A percentile compares a stretch with the other conserved stretches of the same genome.
phyloP scores from a whole-genome alignment of 2,113 vertebrate species.

The Chloropsis hardwickii region DNA sequence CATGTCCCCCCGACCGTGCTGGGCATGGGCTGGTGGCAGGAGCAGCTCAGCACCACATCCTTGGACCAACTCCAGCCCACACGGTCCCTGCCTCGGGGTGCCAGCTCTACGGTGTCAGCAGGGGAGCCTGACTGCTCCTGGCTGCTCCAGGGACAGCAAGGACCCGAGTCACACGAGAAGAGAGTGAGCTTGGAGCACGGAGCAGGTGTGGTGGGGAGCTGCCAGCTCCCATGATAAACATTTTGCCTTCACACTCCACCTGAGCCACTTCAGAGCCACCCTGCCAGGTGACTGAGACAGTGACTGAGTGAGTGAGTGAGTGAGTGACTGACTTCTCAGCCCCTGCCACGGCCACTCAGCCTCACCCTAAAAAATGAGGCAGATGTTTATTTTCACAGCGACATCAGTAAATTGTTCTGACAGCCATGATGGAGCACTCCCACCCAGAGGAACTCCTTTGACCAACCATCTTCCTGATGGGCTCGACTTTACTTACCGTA shows the following conservation, averaged over 20 bases:
- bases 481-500: background rate
- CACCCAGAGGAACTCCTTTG: background rate
- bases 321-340: background rate
- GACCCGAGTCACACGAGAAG: background rate
- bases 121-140: background rate
- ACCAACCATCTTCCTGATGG: background rate
- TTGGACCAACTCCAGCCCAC: background rate
- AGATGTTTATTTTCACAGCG: background rate
- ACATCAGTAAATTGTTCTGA: background rate
- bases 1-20: rapidly evolving
- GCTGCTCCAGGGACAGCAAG: rapidly evolving
- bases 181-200: background rate
- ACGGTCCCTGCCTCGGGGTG: background rate
- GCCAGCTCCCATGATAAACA: background rate
- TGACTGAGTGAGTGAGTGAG: background rate
- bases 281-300: background rate
- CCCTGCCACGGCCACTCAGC: background rate
- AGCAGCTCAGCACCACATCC: background rate
- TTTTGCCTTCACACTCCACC: background rate
- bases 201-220: background rate
- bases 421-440: background rate
- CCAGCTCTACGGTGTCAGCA: rapidly evolving
- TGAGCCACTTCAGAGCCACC: background rate
- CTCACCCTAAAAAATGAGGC: background rate
- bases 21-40: rapidly evolving